Percentiles rank a stretch among this genome's conserved stretches.
phyloP scores from a whole-genome alignment of 2,888 invertebrate genomes.

The Pemphredon lugubris region DNA sequence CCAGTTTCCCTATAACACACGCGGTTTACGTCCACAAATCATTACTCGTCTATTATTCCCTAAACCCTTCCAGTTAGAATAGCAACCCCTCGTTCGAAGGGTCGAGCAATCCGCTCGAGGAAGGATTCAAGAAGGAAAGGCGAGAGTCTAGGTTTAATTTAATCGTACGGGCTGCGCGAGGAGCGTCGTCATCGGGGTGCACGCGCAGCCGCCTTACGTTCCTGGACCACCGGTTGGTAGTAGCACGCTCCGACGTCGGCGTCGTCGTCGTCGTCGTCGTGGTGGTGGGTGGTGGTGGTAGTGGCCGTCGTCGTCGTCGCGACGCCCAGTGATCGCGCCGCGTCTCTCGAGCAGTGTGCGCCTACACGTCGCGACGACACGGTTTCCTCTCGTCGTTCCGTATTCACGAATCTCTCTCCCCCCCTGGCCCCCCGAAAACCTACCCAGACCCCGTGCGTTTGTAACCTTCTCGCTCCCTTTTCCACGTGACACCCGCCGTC shows the following conservation, averaged over 20 bases:
- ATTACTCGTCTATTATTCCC: too few relatives aligned
- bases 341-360: conserved; percentile 58
- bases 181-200: conserved; percentile 16
- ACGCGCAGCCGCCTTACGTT: conserved; percentile 55
- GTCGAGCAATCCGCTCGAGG: neutral
- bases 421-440: neutral
- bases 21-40: too few relatives aligned
- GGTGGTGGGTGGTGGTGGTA: conserved; percentile 22
- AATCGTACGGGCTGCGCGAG: conserved; percentile 36
- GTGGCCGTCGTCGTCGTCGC: conserved; percentile 47
- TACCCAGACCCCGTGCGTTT: too few relatives aligned
- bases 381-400: neutral
- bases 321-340: conserved; percentile 64
- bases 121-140: neutral
- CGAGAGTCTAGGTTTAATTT: conserved; percentile 44
- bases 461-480: too few relatives aligned
- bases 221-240: conserved; percentile 57
- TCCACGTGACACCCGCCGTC: conserved; percentile 31
- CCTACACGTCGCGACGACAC: conserved; percentile 54
- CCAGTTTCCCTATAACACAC: too few relatives aligned
- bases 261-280: conserved; percentile 51
- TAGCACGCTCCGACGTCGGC: conserved; percentile 61
- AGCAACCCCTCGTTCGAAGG: neutral
- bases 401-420: conserved; percentile 5
- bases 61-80: neutral